Conservation (phyloP, 2,113 vertebrate genomes). For the Limanda limanda region DNA sequence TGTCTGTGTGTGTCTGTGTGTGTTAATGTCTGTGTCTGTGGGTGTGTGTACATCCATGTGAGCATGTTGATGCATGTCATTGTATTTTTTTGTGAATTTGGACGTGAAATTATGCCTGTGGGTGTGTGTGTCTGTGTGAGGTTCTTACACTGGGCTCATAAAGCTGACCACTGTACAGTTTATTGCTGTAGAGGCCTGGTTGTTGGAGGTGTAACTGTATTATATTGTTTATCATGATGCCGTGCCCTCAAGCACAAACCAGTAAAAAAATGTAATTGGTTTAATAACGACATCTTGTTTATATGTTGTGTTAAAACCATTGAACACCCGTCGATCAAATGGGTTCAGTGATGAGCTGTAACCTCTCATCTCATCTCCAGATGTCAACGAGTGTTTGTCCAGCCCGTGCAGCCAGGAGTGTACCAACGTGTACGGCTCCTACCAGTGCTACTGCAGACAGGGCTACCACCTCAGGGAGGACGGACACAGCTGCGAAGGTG, state of each 20-base stretch:
- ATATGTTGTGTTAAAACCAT: conserved; percentile 34
- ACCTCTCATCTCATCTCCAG: conserved; percentile 77
- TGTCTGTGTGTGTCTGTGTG: conserved; percentile 81
- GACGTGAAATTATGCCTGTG: conserved; percentile 43
- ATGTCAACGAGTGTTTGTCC: conserved; percentile 91
- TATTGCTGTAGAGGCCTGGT: neutral
- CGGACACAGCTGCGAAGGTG: conserved; percentile 90
- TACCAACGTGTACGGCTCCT: conserved; percentile 94
- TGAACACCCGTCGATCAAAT: conserved; percentile 45
- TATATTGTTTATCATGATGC: conserved; percentile 3
- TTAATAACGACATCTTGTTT: conserved; percentile 54
- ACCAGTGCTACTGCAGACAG: conserved; percentile 95
- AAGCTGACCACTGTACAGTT: neutral
- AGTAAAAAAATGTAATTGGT: conserved; percentile 58
- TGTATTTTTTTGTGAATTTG: conserved; percentile 49
- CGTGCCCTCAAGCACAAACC: conserved; percentile 46
- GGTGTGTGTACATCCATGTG: conserved; percentile 28
- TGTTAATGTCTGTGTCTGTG: conserved; percentile 72
- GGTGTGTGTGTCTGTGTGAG: conserved; percentile 18
- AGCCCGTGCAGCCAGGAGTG: conserved; percentile 94
- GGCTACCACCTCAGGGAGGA: conserved; percentile 92
- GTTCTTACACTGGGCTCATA: conserved; percentile 18
- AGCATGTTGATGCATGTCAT: conserved; percentile 50
- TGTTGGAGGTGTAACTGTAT: conserved; percentile 15
- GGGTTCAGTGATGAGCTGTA: conserved; percentile 52